Evolutionary conservation across 2,113 vertebrate species (phyloP).

Genomic region (Vulpes ferrilata): DNA sequence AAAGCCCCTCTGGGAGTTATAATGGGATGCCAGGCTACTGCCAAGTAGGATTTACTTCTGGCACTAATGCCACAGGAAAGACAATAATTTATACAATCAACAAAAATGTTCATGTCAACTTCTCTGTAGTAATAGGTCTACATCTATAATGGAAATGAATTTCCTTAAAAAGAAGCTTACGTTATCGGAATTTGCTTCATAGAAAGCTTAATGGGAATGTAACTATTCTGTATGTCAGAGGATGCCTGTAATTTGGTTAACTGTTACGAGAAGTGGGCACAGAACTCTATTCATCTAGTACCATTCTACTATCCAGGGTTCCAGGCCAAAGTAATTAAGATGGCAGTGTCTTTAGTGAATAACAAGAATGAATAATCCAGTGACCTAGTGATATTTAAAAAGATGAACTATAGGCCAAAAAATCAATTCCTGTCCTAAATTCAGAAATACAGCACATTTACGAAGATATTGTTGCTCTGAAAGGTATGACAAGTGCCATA

Average conservation of each 20-base stretch:
- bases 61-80: background rate
- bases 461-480: background rate
- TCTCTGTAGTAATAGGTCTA: constrained; percentile 41
- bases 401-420: constrained; percentile 32
- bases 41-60: background rate
- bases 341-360: background rate
- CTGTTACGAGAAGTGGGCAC: background rate
- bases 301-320: background rate
- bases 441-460: constrained; percentile 16
- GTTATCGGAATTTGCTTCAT: background rate
- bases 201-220: background rate
- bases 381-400: background rate
- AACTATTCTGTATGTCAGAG: constrained; percentile 2
- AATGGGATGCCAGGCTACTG: background rate
- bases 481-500: background rate
- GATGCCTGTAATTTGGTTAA: constrained; percentile 21
- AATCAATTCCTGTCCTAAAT: constrained; percentile 39
- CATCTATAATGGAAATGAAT: background rate
- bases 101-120: constrained; percentile 35
- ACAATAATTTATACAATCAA: background rate
- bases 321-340: constrained; percentile 12
- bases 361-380: constrained; percentile 45
- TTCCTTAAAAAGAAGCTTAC: background rate
- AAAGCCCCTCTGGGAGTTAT: background rate
- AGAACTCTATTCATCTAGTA: background rate